Evolutionary conservation across 2,113 vertebrate genomes (phyloP).

Genomic region (Calypte anna): DNA sequence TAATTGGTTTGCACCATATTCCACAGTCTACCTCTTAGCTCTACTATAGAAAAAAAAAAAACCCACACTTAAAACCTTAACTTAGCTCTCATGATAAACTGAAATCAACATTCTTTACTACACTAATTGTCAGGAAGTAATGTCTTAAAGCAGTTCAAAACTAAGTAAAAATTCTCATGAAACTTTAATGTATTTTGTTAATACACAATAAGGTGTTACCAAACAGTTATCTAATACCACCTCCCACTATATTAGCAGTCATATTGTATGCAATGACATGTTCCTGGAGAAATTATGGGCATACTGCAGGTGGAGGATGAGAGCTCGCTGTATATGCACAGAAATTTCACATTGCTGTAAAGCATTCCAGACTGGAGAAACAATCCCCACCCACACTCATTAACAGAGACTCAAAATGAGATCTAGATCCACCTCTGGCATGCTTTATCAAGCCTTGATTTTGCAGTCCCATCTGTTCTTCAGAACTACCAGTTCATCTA

Average conservation of each 20-base stretch:
- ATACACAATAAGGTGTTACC: background rate
- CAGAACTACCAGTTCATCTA: conserved; percentile 14
- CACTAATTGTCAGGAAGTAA: background rate
- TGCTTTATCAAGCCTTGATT: background rate
- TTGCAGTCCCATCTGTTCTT: conserved; percentile 50
- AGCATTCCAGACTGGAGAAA: background rate
- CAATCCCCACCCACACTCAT: background rate
- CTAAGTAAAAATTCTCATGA: background rate
- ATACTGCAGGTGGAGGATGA: background rate
- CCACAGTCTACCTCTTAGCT: background rate
- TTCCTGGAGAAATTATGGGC: background rate
- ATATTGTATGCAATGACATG: background rate
- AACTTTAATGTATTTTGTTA: background rate
- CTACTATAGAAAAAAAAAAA: background rate
- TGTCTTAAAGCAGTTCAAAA: background rate
- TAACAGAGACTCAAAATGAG: background rate
- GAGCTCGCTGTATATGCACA: background rate
- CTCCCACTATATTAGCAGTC: background rate
- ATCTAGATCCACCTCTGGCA: background rate
- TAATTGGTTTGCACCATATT: background rate
- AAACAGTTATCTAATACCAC: background rate
- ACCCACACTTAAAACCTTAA: background rate
- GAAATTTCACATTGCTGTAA: background rate
- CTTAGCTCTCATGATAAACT: background rate
- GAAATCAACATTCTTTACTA: background rate